Evolutionary conservation across 2,113 vertebrate species (phyloP), one percentile per base, ranked within the genome.

Genomic region (Cricetomys ansorgei): DNA sequence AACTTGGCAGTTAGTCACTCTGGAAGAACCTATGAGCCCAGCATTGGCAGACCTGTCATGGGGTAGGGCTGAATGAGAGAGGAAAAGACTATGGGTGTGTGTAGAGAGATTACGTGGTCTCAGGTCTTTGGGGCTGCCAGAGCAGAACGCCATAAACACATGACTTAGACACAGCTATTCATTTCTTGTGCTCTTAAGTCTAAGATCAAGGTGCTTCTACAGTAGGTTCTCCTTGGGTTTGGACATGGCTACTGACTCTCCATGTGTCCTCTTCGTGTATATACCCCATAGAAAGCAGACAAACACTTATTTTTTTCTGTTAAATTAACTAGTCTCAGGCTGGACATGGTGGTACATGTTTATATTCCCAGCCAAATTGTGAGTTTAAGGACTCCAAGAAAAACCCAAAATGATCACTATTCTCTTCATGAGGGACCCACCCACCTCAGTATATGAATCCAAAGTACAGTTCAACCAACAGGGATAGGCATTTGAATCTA

Each of bases 101-200:
- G 43, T 59, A 25, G 1, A 59, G 83, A 80, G 25, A 62, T 2
- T 1, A n/a, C 7, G 5, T 81, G 73, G 21, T 12, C 10, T 21
- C 5, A n/a, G 6, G 72, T n/a, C 53, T 87, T 59, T 86, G 31
- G 43, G 73, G 23, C 50, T n/a, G 19, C 53, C 40, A 2, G 25
- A 7, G 15, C 4, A 5, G n/a, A 37, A 12, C 23, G 31, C 50
- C 40, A 27, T 12, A 15, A 9, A 6, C 10, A 25, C 5, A 3
- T 0, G 1, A 25, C 5, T 12, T 40, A 29, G 25, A 64, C 16
- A 92, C 34, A 69, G 67, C 64, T 11, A 3, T 50, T 45, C 31
- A 23, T 55, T 31, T 65, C 76, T 37, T 40, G 37, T 13, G 34
- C 31, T 67, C 64, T 48, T 12, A 31, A 25, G 53, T 70, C 45